A percentile compares a stretch with the other conserved stretches of the same genome.
Conservation (phyloP, 2,888 invertebrate species). For the Caenorhabditis virilis region DNA sequence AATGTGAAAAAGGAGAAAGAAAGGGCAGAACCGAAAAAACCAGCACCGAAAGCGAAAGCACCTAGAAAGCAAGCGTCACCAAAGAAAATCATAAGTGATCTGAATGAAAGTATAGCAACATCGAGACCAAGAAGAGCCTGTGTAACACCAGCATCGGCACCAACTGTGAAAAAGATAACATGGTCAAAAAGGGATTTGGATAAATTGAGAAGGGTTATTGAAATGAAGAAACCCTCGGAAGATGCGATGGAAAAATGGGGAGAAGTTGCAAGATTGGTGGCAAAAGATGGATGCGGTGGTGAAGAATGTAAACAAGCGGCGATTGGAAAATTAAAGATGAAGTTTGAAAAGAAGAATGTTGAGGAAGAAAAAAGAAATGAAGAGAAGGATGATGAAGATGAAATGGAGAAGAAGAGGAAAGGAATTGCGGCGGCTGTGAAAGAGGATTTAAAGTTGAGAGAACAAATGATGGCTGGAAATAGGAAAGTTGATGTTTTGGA, state of each 20-base stretch:
- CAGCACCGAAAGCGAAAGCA: background rate
- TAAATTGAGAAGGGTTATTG: constrained; percentile 14
- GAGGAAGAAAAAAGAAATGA: background rate
- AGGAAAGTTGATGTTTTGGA: background rate
- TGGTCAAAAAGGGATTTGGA: constrained; percentile 24
- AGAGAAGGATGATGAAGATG: constrained; percentile 7
- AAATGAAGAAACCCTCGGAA: constrained; percentile 17
- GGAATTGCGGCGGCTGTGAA: constrained; percentile 16
- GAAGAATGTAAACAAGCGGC: constrained; percentile 12
- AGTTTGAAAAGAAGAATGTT: constrained; percentile 4
- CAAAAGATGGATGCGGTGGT: constrained; percentile 13
- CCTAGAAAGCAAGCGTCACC: background rate
- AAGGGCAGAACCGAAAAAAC: too few species aligned
- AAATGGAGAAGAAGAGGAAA: constrained; percentile 10
- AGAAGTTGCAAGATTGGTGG: constrained; percentile 19
- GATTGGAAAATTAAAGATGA: constrained; percentile 16
- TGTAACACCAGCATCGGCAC: constrained; percentile 9
- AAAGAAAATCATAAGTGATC: constrained; percentile 3
- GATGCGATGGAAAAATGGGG: constrained; percentile 8
- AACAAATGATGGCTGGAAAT: background rate
- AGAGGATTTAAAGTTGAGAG: constrained; percentile 14
- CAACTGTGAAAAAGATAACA: constrained; percentile 13
- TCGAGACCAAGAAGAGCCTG: constrained; percentile 17
- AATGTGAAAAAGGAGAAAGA: too few species aligned
- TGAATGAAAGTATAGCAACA: constrained; percentile 20